Conservation (phyloP, 2,113 vertebrate genomes). For the Gallinago jamesoni region DNA sequence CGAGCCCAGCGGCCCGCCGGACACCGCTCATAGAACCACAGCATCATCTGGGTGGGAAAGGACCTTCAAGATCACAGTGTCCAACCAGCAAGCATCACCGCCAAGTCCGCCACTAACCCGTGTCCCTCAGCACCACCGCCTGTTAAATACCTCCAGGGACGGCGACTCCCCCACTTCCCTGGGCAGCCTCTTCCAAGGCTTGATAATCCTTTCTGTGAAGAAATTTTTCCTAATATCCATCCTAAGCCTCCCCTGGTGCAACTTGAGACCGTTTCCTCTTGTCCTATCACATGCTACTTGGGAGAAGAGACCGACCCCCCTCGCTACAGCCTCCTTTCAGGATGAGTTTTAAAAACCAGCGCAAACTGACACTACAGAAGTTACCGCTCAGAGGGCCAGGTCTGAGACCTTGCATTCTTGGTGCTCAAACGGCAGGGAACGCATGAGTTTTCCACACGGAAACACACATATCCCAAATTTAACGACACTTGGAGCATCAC, state of each 20-base stretch:
- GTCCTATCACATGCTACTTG: not conserved
- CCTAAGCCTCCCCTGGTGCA: not conserved
- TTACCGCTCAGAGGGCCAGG: accelerated
- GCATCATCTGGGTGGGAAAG: too few relatives aligned
- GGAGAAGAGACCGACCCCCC: not conserved
- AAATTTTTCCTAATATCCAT: not conserved
- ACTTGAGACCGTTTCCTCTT: not conserved
- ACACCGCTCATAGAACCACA: not conserved
- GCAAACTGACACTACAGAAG: accelerated
- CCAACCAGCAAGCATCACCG: not conserved
- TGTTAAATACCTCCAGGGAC: not conserved
- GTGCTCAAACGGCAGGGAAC: not conserved
- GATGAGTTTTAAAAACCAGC: too few relatives aligned
- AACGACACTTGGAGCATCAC: too few relatives aligned
- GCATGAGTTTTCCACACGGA: accelerated
- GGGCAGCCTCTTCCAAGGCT: not conserved
- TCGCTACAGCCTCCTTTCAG: not conserved
- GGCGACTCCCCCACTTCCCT: not conserved
- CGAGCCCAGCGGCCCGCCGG: accelerated
- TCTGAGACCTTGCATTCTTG: not conserved
- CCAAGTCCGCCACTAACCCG: not conserved
- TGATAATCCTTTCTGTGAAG: not conserved
- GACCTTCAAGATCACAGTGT: not conserved
- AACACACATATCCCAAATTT: not conserved
- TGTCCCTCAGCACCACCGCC: not conserved